A percentile compares a stretch with the other conserved stretches of the same genome.
phyloP scores from a whole-genome alignment of 1,140 invertebrate genomes.

The Drosophila equinoxialis region DNA sequence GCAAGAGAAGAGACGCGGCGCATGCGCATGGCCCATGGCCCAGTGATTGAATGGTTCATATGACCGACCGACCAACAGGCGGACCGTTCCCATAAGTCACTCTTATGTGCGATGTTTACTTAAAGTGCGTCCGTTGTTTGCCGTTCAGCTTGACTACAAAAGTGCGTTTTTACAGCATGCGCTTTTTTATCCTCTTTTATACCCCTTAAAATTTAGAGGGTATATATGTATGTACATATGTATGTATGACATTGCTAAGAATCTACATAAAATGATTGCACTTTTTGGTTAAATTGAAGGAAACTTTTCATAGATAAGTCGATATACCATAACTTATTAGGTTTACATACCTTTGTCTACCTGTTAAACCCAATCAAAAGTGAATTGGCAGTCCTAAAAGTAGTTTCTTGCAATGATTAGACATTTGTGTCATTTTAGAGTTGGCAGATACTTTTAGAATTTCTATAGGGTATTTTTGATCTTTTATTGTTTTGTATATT shows the following conservation, averaged over 20 bases:
- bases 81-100: conserved; percentile 67
- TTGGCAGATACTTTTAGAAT: too few species aligned
- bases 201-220: background rate
- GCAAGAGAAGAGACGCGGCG: conserved; percentile 41
- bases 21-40: conserved; percentile 42
- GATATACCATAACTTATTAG: too few species aligned
- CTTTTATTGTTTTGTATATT: conserved; percentile 26
- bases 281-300: too few species aligned
- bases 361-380: too few species aligned
- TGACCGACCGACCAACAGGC: conserved; percentile 31
- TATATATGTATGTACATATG: background rate
- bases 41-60: conserved; percentile 48
- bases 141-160: conserved; percentile 36
- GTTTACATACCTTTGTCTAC: too few species aligned
- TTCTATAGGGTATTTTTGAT: conserved; percentile 4
- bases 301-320: too few species aligned
- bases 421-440: too few species aligned
- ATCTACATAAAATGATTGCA: too few species aligned
- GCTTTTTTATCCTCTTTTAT: conserved; percentile 6
- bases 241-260: too few species aligned
- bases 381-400: too few species aligned
- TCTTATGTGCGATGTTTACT: conserved; percentile 46
- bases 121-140: conserved; percentile 50
- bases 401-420: too few species aligned
- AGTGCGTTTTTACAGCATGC: conserved; percentile 7